phyloP scores from a whole-genome alignment of 2,888 invertebrate species.

The Mantis religiosa region DNA sequence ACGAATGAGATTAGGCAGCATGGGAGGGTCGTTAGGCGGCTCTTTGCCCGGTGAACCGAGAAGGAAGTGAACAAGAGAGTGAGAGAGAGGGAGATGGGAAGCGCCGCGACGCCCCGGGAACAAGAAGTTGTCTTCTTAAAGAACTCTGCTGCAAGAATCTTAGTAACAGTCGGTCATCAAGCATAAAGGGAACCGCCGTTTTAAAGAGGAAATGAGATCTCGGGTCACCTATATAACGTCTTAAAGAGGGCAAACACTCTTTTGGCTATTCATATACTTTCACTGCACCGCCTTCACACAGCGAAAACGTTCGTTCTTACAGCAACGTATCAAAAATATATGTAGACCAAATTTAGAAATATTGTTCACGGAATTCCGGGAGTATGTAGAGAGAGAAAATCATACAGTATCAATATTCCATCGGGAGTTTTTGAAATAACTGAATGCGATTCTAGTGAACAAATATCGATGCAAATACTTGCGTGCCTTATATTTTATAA shows the following conservation, averaged over 20 bases:
- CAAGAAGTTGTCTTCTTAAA: not conserved
- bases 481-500: too few relatives aligned
- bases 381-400: not conserved
- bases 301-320: too few relatives aligned
- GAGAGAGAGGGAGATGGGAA: conserved; percentile 6
- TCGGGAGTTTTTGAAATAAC: not conserved
- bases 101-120: not conserved
- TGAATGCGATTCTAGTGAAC: not conserved
- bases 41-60: not conserved
- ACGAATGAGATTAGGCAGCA: not conserved
- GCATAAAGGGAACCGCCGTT: not conserved
- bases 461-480: too few relatives aligned
- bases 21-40: not conserved
- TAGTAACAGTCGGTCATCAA: not conserved
- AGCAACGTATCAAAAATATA: not conserved
- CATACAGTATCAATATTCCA: not conserved
- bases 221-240: not conserved
- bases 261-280: not conserved
- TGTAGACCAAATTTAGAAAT: not conserved
- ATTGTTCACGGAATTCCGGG: not conserved
- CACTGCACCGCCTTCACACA: not conserved
- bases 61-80: not conserved
- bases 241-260: not conserved
- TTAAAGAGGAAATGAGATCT: not conserved
- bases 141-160: not conserved